Evolutionary conservation across 2,797 vertebrate species (phyloP).

Genomic region (Urocyon cinereoargenteus): DNA sequence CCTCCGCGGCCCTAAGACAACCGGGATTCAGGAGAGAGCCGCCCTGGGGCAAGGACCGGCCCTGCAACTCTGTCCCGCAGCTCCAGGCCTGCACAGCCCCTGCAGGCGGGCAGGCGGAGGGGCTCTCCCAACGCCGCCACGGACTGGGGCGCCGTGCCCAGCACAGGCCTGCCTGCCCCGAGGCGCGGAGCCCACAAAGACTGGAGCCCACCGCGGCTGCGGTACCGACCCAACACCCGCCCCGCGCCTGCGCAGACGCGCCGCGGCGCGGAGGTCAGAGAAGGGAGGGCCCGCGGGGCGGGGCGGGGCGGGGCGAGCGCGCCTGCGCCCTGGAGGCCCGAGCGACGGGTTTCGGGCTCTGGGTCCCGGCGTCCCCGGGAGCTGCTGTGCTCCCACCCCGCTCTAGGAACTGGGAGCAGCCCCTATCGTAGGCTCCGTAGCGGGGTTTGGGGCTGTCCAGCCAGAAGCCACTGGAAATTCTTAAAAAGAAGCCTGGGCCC

Average conservation of each 20-base stretch:
- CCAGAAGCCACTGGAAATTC: neutral
- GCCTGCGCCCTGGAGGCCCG: neutral
- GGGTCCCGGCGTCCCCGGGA: fast-evolving
- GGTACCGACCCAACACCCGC: fast-evolving
- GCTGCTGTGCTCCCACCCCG: fast-evolving
- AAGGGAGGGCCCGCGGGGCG: fast-evolving
- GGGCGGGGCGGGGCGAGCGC: neutral
- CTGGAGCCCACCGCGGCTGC: fast-evolving
- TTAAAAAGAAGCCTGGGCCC: neutral
- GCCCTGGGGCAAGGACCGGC: neutral
- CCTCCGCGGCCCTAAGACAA: neutral
- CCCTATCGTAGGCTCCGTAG: neutral
- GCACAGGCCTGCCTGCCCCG: fast-evolving
- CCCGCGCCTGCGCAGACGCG: neutral
- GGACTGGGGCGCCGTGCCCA: fast-evolving
- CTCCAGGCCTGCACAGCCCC: neutral
- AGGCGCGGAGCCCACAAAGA: fast-evolving
- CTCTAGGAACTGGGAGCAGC: neutral
- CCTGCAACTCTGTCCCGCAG: neutral
- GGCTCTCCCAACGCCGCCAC: neutral
- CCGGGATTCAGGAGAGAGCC: neutral
- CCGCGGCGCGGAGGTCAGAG: fast-evolving
- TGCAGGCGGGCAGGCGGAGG: neutral
- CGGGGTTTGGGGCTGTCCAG: neutral
- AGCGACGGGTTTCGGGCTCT: fast-evolving